Base-by-base conservation (phyloP, 2,113 vertebrate species). In the Triplophysa dalaica region DNA sequence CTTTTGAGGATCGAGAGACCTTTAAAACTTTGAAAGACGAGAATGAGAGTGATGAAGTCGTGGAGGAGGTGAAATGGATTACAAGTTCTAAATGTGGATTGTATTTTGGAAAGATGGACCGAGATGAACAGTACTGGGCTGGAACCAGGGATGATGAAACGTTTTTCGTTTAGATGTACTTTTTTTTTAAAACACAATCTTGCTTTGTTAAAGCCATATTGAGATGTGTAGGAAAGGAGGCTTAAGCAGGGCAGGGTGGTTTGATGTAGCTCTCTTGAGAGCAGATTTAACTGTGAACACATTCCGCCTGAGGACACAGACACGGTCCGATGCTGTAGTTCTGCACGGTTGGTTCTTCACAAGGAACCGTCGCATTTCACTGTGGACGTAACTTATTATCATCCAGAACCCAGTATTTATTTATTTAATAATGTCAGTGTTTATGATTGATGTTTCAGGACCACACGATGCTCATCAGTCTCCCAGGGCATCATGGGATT, bases 371-470 rank as follows among this genome's bases (percentile, higher is more conserved):
- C 22, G 50, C 70, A 60, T 75, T 75, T 75, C 70, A 69, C 65
- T 67, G 62, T 76, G 65, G 19, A 75, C 82, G 87, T 93, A 90
- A 95, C 94, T 95, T 95, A 94, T 95, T 95, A 91, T 91, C 93
- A 93, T 91, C 65, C 87, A 93, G 91, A 92, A 89, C 92, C 87
- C 91, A 92, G 91, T 95, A 95, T 95, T 95, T 95, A 93, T 89
- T 89, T 86, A 89, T 89, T 85, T 80, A 85, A 87, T 81, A 85
- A 87, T 81, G 76, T 54, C 8, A 17, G 50, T 72, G 69, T 72
- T 66, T 11, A n/a, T 10, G 2, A 21, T n/a, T 75, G 70, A 66
- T 50, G 24, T 43, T 38, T 60, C 8, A 54, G 13, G 61, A 29
- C 26, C 33, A 48, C 14, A 19, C 26, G 29, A n/a, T 75, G 26